Evolutionary conservation across 2,888 invertebrate species (phyloP), one percentile per base, ranked within the genome.

Genomic region (Scaptomyza caliginosa): DNA sequence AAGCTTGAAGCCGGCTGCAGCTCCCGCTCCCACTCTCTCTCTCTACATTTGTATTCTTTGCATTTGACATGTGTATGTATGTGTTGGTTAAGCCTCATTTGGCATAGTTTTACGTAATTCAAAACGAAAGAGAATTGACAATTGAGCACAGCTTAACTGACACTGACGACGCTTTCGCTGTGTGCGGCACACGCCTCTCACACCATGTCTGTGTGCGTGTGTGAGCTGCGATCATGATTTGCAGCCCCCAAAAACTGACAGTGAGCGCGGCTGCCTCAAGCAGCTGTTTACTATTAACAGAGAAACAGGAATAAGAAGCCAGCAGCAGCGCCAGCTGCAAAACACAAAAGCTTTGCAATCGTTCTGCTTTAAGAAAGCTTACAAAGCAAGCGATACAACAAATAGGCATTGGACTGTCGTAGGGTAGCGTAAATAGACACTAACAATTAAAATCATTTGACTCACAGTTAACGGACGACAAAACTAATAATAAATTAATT

Each of bases 61-160:
- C 65, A 36, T 55, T 28, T 43, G 51, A 28, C 34, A 43, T 28
- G 28, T 43, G 39, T 16, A 30, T 51, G 26, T 64, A 19, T 38
- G 58, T 58, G 43, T 56, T 45, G 46, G 71, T 63, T 81, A 86
- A 86, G 85, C 81, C 62, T 69, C 81, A 69, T 81, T 86, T 86
- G 85, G 87, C 81, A 86, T 81, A 86, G 65, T 67, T 81, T 81
- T 81, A 81, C 81, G 77, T 86, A 77, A 81, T 72, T 49, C 32
- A 48, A 67, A 63, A 58, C 64, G 32, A 17, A 54, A 67, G 66
- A 54, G 55, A 65, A 51, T 26, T 19, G 55, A 34, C 46, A 30
- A 57, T 58, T 70, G 60, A 76, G 65, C 48, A 59, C 24, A 59
- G 77, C 76, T 86, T 76, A 58, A 42, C 45, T 43, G 45, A 24